A percentile compares a stretch with the other conserved stretches of the same genome.
Conservation (phyloP, 2,888 invertebrate genomes). For the Mellilla xanthometata region DNA sequence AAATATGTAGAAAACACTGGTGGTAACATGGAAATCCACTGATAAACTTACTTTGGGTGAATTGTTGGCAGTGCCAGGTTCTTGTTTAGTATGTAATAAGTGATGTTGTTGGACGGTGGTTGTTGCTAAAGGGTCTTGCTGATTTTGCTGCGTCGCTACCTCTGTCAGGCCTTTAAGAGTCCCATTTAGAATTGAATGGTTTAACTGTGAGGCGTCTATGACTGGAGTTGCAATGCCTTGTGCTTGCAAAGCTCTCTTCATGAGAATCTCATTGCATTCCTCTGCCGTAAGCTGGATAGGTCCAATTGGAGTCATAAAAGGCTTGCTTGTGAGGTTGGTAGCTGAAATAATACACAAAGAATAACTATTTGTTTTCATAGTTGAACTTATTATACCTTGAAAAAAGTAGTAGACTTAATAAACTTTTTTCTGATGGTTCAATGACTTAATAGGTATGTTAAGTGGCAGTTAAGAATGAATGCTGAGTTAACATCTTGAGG, state of each 20-base stretch:
- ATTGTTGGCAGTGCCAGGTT: conserved; percentile 83
- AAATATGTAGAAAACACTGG: no score
- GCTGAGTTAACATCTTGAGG: no score
- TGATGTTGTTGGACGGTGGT: conserved; percentile 70
- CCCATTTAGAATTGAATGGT: conserved; percentile 71
- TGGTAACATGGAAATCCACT: no score
- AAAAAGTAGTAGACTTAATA: no score
- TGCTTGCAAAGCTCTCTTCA: conserved; percentile 88
- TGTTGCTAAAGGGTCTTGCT: conserved; percentile 58
- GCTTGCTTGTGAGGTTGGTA: conserved; percentile 75
- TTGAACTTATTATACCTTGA: no score
- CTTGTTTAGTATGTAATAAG: conserved; percentile 80
- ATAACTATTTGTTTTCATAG: no score
- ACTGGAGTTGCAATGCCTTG: conserved; percentile 79
- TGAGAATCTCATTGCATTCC: conserved; percentile 90
- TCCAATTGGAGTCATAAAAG: conserved; percentile 88
- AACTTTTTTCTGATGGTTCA: no score
- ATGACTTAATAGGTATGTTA: no score
- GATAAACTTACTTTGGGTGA: conserved; percentile 72
- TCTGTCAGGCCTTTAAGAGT: conserved; percentile 67
- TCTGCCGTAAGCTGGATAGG: conserved; percentile 89
- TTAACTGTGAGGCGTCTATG: conserved; percentile 73
- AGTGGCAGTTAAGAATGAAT: no score
- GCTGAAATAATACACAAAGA: no score
- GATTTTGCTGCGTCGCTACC: conserved; percentile 57